Evolutionary conservation across 1,140 invertebrate genomes (phyloP), one percentile per base, ranked within the genome.

Genomic region (Listronotus bonariensis): DNA sequence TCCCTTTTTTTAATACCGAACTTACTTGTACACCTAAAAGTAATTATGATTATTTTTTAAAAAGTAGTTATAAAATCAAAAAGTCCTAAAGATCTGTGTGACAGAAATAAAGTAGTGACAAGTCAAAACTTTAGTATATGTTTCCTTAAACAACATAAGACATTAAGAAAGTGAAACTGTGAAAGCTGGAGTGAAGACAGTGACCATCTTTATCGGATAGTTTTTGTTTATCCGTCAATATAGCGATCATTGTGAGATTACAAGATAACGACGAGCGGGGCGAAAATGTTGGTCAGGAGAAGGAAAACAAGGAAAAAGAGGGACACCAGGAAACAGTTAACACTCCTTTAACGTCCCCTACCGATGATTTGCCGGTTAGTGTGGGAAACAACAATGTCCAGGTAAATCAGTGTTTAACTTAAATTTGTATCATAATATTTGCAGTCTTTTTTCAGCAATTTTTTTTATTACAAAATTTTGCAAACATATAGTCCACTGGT

Each of bases 211-310:
- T 8, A n/a, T 31, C 10, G 10, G 32, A 38, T 12, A 15, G 41
- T 45, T 52, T 41, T 14, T 20, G 10, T n/a, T 48, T 18, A 67
- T n/a, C 66, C 60, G 69, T 49, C 71, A 77, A 68, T 53, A 78
- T 78, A 71, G 77, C 77, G 64, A 77, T 78, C 76, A 78, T 78
- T 68, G 76, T 78, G 77, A 70, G 74, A 58, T 65, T 76, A 53
- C 76, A 77, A 59, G 76, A 78, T 40, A 71, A 66, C 57, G 67
- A 65, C 59, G 63, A 68, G 34, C 65, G 57, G 55, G 64, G 69
- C 31, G 71, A 74, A 41, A 73, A 75, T 70, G 73, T 72, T 64
- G 73, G 65, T 58, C 68, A 72, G 67, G 75, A 75, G 42, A 68
- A 67, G 67, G 74, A 74, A 65, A 69, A 57, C 59, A 76, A 75